These are phyloP conservation scores for Erythrolamprus reginae DNA, from an alignment of 2,113 vertebrate genomes.

Conservation along the genomic window DNA sequence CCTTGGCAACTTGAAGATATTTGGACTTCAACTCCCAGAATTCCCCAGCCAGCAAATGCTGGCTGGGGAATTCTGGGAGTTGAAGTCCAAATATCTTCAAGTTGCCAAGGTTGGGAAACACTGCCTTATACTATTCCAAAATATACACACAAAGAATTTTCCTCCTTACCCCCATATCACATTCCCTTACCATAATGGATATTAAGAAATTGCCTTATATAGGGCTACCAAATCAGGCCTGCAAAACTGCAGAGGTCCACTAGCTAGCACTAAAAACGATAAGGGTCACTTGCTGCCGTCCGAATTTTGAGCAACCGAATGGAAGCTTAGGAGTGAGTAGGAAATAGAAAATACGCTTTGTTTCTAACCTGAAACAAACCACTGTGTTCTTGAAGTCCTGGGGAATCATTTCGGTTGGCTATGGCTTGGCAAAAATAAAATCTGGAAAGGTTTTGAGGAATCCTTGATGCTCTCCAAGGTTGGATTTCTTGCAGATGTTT, in stretches of 20 bases:
- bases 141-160: neutral
- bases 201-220: neutral
- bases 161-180: too few relatives aligned
- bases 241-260: neutral
- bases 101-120: too few relatives aligned
- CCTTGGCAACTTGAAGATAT: too few relatives aligned
- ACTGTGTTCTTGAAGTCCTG: neutral
- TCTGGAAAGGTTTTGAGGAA: neutral
- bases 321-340: neutral
- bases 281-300: neutral
- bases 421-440: neutral
- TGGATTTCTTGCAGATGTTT: neutral
- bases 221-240: neutral
- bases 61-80: too few relatives aligned
- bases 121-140: neutral
- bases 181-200: neutral
- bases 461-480: neutral
- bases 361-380: neutral
- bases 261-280: neutral
- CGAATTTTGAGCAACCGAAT: neutral
- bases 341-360: neutral
- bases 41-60: too few relatives aligned
- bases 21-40: too few relatives aligned
- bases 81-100: too few relatives aligned
- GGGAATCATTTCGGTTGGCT: neutral